A percentile compares a stretch with the other conserved stretches of the same genome.
Evolutionary conservation across 1,140 invertebrate genomes (phyloP).

Genomic region (Oppia nitens): DNA sequence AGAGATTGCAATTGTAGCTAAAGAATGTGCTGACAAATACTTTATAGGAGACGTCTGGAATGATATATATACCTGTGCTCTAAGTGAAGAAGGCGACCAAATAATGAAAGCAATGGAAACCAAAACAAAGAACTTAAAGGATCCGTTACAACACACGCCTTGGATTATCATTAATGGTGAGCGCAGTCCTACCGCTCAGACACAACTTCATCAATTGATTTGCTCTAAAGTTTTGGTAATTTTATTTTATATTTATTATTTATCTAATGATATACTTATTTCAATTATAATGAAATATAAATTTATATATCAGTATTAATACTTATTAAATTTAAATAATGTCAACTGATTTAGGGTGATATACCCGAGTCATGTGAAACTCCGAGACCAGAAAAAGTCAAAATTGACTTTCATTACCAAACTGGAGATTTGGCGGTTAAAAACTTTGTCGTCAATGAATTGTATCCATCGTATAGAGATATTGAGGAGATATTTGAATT

Average conservation of each 20-base stretch:
- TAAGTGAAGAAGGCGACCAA: background rate
- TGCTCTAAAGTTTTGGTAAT: conserved; percentile 4
- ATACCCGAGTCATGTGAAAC: background rate
- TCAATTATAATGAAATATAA: too few relatives aligned
- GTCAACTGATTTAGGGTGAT: conserved; percentile 8
- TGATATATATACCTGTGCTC: conserved; percentile 6
- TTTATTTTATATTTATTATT: too few relatives aligned
- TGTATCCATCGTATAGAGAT: conserved; percentile 14
- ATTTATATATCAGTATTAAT: too few relatives aligned
- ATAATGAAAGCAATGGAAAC: conserved; percentile 4
- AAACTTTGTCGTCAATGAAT: conserved; percentile 13
- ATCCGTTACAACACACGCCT: conserved; percentile 9
- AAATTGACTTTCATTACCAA: conserved; percentile 12
- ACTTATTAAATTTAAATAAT: too few relatives aligned
- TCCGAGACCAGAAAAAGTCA: conserved; percentile 1
- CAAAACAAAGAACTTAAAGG: background rate
- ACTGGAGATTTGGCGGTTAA: background rate
- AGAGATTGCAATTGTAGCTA: background rate
- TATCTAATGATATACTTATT: too few relatives aligned
- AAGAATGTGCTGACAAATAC: conserved; percentile 12
- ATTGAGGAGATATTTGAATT: conserved; percentile 13
- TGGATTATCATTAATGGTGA: conserved; percentile 14
- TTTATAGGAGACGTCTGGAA: background rate
- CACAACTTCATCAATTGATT: conserved; percentile 2
- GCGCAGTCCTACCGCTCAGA: background rate